Conservation (phyloP, 1,140 invertebrate species). For the Diachasmimorpha longicaudata region DNA sequence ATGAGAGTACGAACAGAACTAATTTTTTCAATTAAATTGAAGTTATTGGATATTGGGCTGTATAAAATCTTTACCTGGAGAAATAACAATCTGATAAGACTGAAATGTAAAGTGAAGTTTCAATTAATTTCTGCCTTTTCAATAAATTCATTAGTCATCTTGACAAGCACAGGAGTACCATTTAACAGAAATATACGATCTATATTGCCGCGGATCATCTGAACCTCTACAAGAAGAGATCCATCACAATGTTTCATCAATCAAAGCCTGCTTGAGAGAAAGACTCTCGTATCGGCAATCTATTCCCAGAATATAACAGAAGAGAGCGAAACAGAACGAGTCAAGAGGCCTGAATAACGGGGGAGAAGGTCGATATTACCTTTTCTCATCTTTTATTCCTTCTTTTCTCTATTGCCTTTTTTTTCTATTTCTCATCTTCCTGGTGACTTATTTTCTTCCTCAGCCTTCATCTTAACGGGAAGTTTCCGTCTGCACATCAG, state of each 20-base stretch:
- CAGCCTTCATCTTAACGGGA: not conserved
- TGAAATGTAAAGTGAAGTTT: no score
- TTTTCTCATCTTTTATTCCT: not conserved
- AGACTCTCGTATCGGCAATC: not conserved
- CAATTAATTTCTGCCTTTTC: no score
- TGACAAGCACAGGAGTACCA: not conserved
- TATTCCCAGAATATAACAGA: not conserved
- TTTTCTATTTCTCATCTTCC: not conserved
- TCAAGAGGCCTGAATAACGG: not conserved
- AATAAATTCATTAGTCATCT: no score
- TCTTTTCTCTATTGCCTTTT: not conserved
- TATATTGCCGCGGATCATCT: not conserved
- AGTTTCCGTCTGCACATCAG: constrained; percentile 5
- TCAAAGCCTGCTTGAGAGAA: not conserved
- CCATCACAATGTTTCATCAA: not conserved
- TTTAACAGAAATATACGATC: not conserved
- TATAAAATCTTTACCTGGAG: no score
- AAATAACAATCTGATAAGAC: no score
- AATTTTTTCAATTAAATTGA: no score
- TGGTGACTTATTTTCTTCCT: constrained; percentile 6
- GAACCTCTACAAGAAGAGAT: not conserved
- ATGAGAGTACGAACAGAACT: no score
- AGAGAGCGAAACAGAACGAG: not conserved
- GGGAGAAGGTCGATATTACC: not conserved
- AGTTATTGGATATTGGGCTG: no score